These are phyloP conservation scores for Equus quagga DNA, from an alignment of 2,113 vertebrate genomes.

Conservation along the genomic window DNA sequence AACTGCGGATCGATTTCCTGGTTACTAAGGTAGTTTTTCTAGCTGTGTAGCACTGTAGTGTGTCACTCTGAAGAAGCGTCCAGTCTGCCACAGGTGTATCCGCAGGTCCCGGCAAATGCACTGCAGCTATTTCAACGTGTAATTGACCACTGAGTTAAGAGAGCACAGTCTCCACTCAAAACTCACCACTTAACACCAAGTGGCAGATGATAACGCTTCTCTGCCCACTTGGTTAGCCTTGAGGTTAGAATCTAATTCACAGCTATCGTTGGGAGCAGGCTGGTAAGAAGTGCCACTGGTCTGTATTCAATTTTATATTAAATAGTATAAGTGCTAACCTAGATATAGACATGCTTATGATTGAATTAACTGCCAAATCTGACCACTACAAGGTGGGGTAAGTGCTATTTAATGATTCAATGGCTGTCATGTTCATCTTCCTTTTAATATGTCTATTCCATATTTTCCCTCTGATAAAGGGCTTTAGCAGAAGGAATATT, in stretches of 20 bases:
- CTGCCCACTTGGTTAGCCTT: not conserved
- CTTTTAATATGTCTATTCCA: not conserved
- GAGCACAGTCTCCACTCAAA: not conserved
- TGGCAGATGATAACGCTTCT: not conserved
- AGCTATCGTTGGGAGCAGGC: not conserved
- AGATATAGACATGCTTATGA: not conserved
- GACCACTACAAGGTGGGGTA: not conserved
- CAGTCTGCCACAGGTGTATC: not conserved
- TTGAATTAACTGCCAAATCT: not conserved
- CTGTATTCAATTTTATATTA: not conserved
- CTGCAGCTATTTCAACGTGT: too few relatives aligned
- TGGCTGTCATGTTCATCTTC: not conserved
- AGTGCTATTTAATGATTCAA: not conserved
- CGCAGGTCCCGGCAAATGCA: not conserved
- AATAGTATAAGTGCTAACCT: not conserved
- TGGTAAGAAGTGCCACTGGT: not conserved
- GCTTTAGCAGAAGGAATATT: not conserved
- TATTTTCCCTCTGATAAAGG: not conserved
- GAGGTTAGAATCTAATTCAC: not conserved
- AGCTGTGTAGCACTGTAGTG: not conserved
- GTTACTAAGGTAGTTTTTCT: not conserved
- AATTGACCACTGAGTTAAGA: not conserved
- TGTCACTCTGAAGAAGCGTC: not conserved
- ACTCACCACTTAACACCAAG: not conserved
- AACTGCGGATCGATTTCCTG: not conserved